Base-by-base conservation (phyloP, 1,140 invertebrate species). In the Centruroides sculpturatus region DNA sequence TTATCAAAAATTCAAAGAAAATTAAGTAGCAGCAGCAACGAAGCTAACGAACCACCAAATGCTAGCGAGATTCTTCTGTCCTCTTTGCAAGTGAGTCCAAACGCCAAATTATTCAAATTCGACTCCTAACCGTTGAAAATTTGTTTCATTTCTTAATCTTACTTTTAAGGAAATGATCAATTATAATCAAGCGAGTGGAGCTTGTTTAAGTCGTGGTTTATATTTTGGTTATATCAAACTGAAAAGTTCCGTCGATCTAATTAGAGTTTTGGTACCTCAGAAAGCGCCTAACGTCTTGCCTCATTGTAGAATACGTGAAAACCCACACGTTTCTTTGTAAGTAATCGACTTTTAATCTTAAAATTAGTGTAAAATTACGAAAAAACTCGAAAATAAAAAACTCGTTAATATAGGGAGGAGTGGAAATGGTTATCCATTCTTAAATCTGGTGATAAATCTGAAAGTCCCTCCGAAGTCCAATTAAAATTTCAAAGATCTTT, bases 151-250 rank as follows among this genome's bases (percentile, higher is more conserved):
- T 23, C 23, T 2, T 0, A 23, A 23, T 23, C 23, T 0, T 23
- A 23, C 23, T 23, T 23, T 23, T 23, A 67, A 82, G 79, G 90
- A 95, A 58, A 91, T 95, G 78, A 87, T 97, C 60, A 81, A 85
- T 41, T 97, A 94, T 73, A 86, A 94, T 70, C 89, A 94, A 79
- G 84, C 84, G 34, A 92, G 88, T 60, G 80, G 83, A 60, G 83
- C 87, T 51, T 84, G 85, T 64, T 72, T 98, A 23, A 79, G 81
- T 0, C 83, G 83, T 56, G 94, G 95, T 0, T 77, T 98, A 6
- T 98, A 98, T 74, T 76, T 98, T 60, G 90, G 92, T 23, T 98
- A 96, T 74, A 76, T 98, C 52, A 96, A 98, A 72, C 84, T 97
- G 78, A 89, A 92, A 69, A 94, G 88, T 67, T 93, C 91, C 6